Conservation (phyloP, 2,797 vertebrate species). For the Dromococcyx pavoninus region DNA sequence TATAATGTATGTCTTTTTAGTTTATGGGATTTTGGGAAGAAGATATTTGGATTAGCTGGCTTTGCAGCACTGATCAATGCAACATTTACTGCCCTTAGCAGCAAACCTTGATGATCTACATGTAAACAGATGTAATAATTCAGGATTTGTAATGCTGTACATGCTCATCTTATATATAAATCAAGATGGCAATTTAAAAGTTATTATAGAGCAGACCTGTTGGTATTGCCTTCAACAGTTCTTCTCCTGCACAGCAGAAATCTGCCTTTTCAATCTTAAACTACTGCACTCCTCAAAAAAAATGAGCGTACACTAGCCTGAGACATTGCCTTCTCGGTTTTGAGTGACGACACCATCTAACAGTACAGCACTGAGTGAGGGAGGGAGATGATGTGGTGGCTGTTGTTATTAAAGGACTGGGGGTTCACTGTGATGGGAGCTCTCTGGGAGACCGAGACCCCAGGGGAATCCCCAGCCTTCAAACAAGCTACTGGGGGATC, state of each 20-base stretch:
- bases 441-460: not conserved
- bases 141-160: not conserved
- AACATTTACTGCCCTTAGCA: not conserved
- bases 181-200: not conserved
- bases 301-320: rapidly evolving
- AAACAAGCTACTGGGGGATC: too few relatives aligned
- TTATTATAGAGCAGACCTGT: not conserved
- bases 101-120: not conserved
- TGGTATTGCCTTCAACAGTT: not conserved
- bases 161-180: not conserved
- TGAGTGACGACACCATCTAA: not conserved
- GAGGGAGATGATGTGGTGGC: not conserved
- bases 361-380: not conserved
- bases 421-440: not conserved
- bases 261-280: not conserved
- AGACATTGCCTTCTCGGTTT: not conserved
- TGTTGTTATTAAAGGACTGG: not conserved
- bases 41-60: not conserved
- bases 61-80: constrained; percentile 12
- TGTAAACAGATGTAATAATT: not conserved
- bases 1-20: constrained; percentile 5
- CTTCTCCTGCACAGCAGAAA: not conserved
- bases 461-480: not conserved
- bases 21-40: not conserved
- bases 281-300: not conserved